phyloP scores from a whole-genome alignment of 2,113 vertebrate species.

The Madoqua kirkii region DNA sequence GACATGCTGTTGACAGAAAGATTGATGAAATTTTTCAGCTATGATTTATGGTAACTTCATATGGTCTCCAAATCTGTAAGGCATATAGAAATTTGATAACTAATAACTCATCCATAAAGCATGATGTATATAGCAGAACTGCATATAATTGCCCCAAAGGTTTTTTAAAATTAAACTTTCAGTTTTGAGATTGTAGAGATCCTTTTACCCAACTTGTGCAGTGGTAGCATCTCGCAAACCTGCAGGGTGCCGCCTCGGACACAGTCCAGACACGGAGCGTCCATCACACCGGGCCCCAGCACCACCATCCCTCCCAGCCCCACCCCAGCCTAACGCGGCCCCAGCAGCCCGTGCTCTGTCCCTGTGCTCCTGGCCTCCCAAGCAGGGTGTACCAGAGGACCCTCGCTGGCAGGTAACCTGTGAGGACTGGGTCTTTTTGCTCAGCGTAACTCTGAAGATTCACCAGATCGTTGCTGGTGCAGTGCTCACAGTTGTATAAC shows the following conservation, averaged over 20 bases:
- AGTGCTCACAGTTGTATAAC: too few species aligned
- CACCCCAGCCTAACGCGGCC: fast-evolving
- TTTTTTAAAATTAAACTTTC: background rate
- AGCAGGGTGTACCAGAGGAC: background rate
- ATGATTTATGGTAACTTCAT: background rate
- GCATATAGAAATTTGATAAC: background rate
- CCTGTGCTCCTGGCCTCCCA: fast-evolving
- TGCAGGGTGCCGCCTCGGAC: fast-evolving
- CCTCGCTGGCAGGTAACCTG: fast-evolving
- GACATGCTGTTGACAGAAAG: background rate
- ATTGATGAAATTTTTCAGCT: background rate
- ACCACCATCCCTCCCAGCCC: background rate
- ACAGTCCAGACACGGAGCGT: background rate
- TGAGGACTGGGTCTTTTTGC: background rate
- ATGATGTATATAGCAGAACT: background rate
- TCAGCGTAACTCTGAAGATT: background rate
- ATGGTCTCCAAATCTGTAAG: background rate
- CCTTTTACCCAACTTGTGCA: fast-evolving
- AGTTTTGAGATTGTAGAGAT: too few species aligned
- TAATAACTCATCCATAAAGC: background rate
- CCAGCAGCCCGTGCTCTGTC: background rate
- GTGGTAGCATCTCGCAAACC: background rate
- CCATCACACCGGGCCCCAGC: background rate
- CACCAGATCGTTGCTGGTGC: fast-evolving
- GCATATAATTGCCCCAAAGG: too few species aligned